Conservation (phyloP, 2,113 vertebrate species). For the Psittacula cyanocephala region DNA sequence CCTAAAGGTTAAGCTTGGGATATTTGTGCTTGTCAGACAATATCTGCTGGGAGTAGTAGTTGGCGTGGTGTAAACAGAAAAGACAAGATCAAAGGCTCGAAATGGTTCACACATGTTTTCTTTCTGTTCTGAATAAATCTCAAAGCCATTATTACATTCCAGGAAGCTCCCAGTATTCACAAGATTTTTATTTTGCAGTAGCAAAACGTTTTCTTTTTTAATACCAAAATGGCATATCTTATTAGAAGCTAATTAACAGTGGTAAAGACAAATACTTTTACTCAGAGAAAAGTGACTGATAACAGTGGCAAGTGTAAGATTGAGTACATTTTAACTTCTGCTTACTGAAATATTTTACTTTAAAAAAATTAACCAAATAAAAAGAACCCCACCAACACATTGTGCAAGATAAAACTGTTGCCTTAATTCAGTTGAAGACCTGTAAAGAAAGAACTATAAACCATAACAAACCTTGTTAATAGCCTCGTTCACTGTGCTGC, state of each 20-base stretch:
- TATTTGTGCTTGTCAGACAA: background rate
- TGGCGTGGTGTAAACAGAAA: background rate
- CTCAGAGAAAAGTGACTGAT: background rate
- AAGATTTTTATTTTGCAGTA: background rate
- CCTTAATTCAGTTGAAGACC: background rate
- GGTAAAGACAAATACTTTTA: background rate
- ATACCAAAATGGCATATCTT: background rate
- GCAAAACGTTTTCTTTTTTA: background rate
- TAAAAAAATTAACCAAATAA: background rate
- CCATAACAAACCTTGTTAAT: slow-evolving; percentile 78
- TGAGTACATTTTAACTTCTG: background rate
- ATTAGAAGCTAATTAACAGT: background rate
- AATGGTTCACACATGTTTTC: background rate
- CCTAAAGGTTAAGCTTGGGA: background rate
- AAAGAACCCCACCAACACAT: background rate
- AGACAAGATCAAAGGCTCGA: background rate
- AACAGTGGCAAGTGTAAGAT: background rate
- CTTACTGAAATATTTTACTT: background rate
- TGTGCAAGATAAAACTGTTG: background rate
- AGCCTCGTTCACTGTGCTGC: slow-evolving; percentile 75
- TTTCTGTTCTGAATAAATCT: background rate
- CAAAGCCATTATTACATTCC: background rate
- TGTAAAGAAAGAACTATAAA: background rate
- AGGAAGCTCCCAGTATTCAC: background rate
- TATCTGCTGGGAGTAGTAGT: background rate